These are phyloP conservation scores for Oikopleura vanhoeffeni DNA, from an alignment of 23 tunicate genomes.

Conservation along the genomic window DNA sequence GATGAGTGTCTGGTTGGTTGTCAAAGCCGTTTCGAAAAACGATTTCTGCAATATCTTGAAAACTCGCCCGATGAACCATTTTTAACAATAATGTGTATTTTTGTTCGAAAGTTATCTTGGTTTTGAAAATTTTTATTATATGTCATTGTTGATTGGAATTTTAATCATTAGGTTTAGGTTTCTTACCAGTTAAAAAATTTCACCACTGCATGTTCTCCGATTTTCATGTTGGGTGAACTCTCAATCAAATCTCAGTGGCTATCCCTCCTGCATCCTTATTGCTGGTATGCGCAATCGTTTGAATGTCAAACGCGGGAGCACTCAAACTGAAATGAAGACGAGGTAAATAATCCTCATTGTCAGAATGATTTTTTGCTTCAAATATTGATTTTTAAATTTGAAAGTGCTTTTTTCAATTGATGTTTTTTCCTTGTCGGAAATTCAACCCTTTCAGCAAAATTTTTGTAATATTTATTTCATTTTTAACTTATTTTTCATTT, in stretches of 20 bases:
- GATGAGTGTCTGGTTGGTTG: too few species aligned
- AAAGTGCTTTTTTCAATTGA: background rate
- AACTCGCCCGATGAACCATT: too few species aligned
- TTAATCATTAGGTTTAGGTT: conserved; percentile 29
- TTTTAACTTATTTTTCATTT: too few species aligned
- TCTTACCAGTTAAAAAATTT: conserved; percentile 69
- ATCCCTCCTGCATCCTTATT: conserved; percentile 60
- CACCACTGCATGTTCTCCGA: conserved; percentile 77
- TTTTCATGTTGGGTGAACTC: conserved; percentile 38
- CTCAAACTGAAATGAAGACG: background rate
- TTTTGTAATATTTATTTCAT: too few species aligned
- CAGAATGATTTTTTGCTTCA: background rate
- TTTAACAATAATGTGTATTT: too few species aligned
- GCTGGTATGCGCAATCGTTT: conserved; percentile 70
- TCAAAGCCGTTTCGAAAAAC: too few species aligned
- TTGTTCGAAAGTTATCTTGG: too few species aligned
- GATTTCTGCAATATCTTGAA: too few species aligned
- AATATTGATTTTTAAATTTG: too few species aligned
- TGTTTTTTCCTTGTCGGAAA: background rate
- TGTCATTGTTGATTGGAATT: too few species aligned
- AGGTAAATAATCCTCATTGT: background rate
- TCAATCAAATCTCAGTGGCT: conserved; percentile 50
- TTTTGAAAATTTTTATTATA: too few species aligned
- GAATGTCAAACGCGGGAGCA: conserved; percentile 21
- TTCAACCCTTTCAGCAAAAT: background rate